Evolutionary conservation across 2,797 vertebrate species (phyloP).

Genomic region (Nasua narica): DNA sequence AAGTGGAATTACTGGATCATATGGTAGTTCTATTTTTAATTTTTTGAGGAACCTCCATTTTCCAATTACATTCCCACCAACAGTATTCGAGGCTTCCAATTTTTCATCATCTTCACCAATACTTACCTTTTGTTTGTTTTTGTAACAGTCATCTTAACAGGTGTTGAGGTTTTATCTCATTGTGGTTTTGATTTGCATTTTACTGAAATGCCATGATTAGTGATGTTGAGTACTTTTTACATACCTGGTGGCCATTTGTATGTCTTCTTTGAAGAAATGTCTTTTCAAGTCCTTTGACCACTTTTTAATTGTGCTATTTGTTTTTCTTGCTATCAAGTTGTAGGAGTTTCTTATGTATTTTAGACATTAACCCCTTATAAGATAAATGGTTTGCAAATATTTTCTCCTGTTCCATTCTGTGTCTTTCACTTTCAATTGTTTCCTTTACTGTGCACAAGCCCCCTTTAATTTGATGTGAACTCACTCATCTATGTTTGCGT

Average conservation of each 20-base stretch:
- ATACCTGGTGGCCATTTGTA: background rate
- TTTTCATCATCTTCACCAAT: background rate
- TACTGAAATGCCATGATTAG: background rate
- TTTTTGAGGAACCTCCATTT: background rate
- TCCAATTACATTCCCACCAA: background rate
- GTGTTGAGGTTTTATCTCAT: background rate
- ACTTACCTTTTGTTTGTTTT: background rate
- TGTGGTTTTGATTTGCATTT: background rate
- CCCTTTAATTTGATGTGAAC: background rate
- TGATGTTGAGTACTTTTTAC: background rate
- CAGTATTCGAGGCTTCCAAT: background rate
- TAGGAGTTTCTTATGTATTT: background rate
- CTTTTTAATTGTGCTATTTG: background rate
- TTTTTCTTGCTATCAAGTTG: background rate
- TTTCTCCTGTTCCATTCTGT: background rate
- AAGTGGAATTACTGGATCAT: background rate
- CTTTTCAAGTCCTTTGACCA: background rate
- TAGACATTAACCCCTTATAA: background rate
- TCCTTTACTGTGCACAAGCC: background rate
- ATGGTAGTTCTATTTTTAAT: background rate
- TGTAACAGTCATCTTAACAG: background rate
- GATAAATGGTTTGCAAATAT: background rate
- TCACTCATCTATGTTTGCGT: background rate
- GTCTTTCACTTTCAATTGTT: background rate
- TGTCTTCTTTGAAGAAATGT: background rate